A percentile compares a stretch with the other conserved stretches of the same genome.
Evolutionary conservation across 2,888 invertebrate genomes (phyloP).

Genomic region (Ferrisia virgata): DNA sequence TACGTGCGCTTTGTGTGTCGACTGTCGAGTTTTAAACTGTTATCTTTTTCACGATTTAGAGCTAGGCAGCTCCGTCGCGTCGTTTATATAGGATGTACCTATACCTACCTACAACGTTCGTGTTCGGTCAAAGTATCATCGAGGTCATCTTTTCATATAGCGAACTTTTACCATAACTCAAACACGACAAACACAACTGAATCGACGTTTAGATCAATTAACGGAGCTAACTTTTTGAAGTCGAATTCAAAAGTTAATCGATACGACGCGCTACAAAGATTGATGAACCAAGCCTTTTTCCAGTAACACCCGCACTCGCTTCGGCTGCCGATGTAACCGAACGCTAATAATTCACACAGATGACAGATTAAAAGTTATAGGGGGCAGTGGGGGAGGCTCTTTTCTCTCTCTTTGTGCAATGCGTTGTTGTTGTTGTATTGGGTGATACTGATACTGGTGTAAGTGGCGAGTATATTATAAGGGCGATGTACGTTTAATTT

Average conservation of each 20-base stretch:
- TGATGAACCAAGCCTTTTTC: neutral
- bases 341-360: neutral
- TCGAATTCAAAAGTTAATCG: constrained; percentile 18
- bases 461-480: too few relatives aligned
- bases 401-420: neutral
- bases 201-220: constrained; percentile 7
- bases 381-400: neutral
- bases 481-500: too few relatives aligned
- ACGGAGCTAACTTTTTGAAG: neutral
- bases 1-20: neutral
- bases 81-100: neutral
- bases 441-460: too few relatives aligned
- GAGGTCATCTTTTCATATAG: neutral
- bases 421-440: too few relatives aligned
- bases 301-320: neutral
- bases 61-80: neutral
- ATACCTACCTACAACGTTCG: neutral
- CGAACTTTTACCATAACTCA: constrained; percentile 16
- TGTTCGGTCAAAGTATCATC: neutral
- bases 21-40: neutral
- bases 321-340: neutral
- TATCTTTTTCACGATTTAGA: neutral
- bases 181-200: neutral
- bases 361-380: neutral
- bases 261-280: neutral